Evolutionary conservation across 2,113 vertebrate genomes (phyloP).

Genomic region (Pristiophorus japonicus): DNA sequence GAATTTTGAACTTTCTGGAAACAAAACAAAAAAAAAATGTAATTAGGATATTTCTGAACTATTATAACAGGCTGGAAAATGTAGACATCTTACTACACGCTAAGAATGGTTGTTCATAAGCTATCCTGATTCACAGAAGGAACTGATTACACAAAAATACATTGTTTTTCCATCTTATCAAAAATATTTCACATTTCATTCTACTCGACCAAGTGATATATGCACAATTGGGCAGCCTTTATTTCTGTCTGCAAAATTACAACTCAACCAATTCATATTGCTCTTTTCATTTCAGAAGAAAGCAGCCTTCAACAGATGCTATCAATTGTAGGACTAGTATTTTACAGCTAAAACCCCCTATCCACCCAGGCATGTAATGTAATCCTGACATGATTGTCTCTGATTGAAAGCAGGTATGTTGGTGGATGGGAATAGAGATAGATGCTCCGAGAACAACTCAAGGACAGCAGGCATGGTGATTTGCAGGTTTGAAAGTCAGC

Average conservation of each 20-base stretch:
- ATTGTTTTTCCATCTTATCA: background rate
- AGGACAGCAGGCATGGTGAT: background rate
- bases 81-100: background rate
- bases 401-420: background rate
- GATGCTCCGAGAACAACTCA: background rate
- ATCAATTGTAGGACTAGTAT: background rate
- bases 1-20: background rate
- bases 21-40: background rate
- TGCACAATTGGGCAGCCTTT: background rate
- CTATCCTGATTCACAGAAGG: background rate
- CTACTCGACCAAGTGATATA: background rate
- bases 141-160: background rate
- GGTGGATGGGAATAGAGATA: background rate
- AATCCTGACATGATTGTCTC: background rate
- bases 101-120: background rate
- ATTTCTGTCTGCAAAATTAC: constrained; percentile 5
- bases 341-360: background rate
- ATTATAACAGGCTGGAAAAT: background rate
- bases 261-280: background rate
- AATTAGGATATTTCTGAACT: background rate
- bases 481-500: background rate
- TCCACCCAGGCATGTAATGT: background rate
- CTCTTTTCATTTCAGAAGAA: constrained; percentile 25
- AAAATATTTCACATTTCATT: background rate
- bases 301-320: background rate